Evolutionary conservation across 2,888 invertebrate genomes (phyloP).

Genomic region (Axea sp.): DNA sequence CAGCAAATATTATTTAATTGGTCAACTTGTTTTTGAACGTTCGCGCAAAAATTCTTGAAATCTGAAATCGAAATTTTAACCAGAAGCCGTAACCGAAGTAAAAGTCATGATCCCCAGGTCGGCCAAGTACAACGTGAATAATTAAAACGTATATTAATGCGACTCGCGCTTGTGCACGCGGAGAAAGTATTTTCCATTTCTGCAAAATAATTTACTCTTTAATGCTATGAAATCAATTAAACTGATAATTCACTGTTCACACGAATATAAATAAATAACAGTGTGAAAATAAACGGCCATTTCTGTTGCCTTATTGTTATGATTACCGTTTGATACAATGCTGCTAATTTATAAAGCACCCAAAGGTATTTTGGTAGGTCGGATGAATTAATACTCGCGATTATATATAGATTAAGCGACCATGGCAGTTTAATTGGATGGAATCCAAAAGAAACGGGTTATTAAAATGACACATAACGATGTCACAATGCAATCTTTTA

Average conservation of each 20-base stretch:
- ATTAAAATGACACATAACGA: slow-evolving; percentile 59
- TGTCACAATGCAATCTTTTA: slow-evolving; percentile 56
- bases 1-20: slow-evolving; percentile 40
- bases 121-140: slow-evolving; percentile 50
- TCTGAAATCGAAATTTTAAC: slow-evolving; percentile 36
- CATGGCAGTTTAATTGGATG: slow-evolving; percentile 44
- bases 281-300: too few relatives aligned
- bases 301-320: too few relatives aligned
- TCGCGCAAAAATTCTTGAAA: slow-evolving; percentile 19
- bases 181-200: slow-evolving; percentile 52
- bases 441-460: slow-evolving; percentile 34
- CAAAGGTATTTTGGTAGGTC: neutral
- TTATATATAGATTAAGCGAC: slow-evolving; percentile 36
- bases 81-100: slow-evolving; percentile 24
- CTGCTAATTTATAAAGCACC: too few relatives aligned
- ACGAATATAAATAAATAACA: too few relatives aligned
- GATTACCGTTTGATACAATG: too few relatives aligned
- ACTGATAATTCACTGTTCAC: too few relatives aligned
- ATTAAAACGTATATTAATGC: slow-evolving; percentile 50
- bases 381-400: slow-evolving; percentile 25
- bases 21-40: slow-evolving; percentile 27
- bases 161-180: slow-evolving; percentile 17
- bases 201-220: slow-evolving; percentile 35
- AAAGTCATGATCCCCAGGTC: slow-evolving; percentile 41
- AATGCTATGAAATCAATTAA: too few relatives aligned